phyloP scores from a whole-genome alignment of 2,797 vertebrate species.

The Lacerta agilis region DNA sequence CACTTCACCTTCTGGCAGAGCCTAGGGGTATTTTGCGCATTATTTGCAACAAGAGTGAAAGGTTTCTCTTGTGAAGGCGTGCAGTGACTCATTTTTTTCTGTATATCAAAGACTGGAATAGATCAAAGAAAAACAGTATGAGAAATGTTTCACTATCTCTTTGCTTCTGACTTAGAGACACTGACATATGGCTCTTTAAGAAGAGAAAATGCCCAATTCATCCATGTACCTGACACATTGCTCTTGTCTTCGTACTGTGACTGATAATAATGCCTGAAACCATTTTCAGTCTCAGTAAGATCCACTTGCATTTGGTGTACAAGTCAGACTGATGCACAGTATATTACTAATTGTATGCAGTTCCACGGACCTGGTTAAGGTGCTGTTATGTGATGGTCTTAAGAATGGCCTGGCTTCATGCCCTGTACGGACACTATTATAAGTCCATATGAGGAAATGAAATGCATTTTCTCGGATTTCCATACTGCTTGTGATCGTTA shows the following conservation, averaged over 20 bases:
- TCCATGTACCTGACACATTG: conserved; percentile 48
- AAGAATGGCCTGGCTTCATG: not conserved
- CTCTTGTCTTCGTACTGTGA: conserved; percentile 48
- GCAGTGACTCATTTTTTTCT: conserved; percentile 65
- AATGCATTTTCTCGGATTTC: not conserved
- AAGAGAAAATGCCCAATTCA: conserved; percentile 58
- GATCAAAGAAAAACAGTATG: conserved; percentile 71
- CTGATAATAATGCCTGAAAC: conserved; percentile 53
- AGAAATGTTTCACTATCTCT: conserved; percentile 71
- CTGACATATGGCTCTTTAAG: conserved; percentile 61
- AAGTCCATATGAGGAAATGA: not conserved
- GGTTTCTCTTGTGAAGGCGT: conserved; percentile 66
- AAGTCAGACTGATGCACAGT: not conserved
- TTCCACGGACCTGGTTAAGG: not conserved
- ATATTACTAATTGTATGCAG: not conserved
- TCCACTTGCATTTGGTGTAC: not conserved
- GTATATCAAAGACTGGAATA: conserved; percentile 64
- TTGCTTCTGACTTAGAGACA: conserved; percentile 63
- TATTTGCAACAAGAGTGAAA: conserved; percentile 67
- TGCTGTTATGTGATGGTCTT: not conserved
- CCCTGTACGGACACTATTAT: not conserved
- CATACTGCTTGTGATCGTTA: not conserved
- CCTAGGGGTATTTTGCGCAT: conserved; percentile 61
- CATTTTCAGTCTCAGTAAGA: conserved; percentile 38
- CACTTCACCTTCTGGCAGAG: conserved; percentile 54